Percentiles rank a stretch among this genome's conserved stretches.
These are phyloP conservation scores for Furcifer pardalis DNA, from an alignment of 2,797 vertebrate species.

Conservation along the genomic window DNA sequence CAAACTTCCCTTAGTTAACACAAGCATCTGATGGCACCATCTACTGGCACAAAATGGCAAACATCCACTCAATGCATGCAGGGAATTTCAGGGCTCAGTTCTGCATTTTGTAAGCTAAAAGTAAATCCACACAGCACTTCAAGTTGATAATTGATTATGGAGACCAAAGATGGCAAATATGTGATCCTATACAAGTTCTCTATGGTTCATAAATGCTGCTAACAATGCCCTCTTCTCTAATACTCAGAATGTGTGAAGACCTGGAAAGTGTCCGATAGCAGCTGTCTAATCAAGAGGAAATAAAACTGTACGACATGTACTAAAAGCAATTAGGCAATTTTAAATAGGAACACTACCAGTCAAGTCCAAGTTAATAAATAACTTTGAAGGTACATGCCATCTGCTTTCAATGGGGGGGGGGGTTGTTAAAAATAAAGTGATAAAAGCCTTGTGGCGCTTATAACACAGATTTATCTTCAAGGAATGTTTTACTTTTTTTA, in stretches of 20 bases:
- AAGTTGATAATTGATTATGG: neutral
- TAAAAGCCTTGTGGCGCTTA: no score
- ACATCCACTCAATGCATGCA: neutral
- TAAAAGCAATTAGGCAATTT: neutral
- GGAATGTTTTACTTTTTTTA: no score
- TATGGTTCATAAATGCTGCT: neutral
- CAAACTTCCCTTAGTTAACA: neutral
- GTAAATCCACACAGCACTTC: neutral
- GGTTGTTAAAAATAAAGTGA: no score
- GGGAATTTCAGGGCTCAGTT: neutral
- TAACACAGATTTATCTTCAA: no score
- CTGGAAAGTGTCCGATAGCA: neutral
- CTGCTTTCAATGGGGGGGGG: neutral
- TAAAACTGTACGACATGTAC: neutral
- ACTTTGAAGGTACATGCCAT: neutral
- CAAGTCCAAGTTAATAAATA: neutral
- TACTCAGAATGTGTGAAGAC: neutral
- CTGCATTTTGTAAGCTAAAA: neutral
- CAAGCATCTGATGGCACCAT: neutral
- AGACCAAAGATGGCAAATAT: neutral
- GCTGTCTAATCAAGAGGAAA: neutral
- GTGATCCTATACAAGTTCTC: neutral
- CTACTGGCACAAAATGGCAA: neutral
- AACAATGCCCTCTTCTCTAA: neutral
- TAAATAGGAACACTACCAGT: neutral